These are phyloP conservation scores for Sparidentex hasta DNA, from an alignment of 2,797 vertebrate genomes.

Conservation along the genomic window DNA sequence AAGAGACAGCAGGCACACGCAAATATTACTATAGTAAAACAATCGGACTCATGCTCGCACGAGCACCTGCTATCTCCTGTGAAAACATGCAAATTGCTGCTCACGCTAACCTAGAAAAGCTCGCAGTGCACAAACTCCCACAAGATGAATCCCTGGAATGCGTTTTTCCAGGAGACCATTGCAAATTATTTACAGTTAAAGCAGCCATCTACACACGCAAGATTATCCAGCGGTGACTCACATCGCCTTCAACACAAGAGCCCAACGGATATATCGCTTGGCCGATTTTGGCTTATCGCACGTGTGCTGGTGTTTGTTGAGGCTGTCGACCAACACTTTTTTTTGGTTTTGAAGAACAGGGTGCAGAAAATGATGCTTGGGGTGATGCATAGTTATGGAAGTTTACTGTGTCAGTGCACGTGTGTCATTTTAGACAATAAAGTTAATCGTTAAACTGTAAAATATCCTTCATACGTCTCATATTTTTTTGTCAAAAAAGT, in stretches of 20 bases:
- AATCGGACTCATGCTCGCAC: conserved; percentile 29
- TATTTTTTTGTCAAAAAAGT: too few species aligned
- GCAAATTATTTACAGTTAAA: conserved; percentile 49
- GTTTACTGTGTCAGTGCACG: too few species aligned
- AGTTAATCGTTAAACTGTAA: too few species aligned
- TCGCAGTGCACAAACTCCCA: conserved; percentile 21
- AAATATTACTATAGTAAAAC: conserved; percentile 44
- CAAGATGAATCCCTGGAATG: conserved; percentile 44
- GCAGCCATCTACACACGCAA: conserved; percentile 32
- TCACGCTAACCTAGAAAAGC: conserved; percentile 3
- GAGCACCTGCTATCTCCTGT: conserved; percentile 59
- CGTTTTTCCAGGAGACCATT: conserved; percentile 28
- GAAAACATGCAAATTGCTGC: conserved; percentile 17
- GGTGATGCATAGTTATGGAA: too few species aligned
- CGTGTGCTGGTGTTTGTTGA: too few species aligned
- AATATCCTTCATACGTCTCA: too few species aligned
- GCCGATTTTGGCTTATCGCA: too few species aligned
- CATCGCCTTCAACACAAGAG: neutral
- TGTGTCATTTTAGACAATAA: too few species aligned
- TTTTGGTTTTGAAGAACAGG: too few species aligned
- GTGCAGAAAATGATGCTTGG: too few species aligned
- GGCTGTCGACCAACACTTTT: too few species aligned
- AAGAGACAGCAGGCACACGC: conserved; percentile 36
- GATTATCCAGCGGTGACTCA: conserved; percentile 23
- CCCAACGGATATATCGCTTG: too few species aligned